phyloP scores from a whole-genome alignment of 92 coral and sea anemone genomes.

The Siderastrea siderea region DNA sequence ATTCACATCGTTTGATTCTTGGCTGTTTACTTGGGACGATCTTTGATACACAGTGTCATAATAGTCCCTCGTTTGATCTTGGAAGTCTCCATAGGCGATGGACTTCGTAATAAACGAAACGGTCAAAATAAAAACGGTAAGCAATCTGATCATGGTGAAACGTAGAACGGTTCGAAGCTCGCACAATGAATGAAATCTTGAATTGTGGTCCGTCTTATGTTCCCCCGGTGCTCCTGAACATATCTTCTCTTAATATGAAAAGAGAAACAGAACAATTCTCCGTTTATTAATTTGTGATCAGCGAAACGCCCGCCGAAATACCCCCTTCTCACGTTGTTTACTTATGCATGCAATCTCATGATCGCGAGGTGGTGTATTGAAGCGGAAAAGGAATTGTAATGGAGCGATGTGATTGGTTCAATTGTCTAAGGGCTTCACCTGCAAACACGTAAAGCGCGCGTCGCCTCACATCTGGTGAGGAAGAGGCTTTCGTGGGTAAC shows the following conservation, averaged over 20 bases:
- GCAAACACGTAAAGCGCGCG: constrained; percentile 26
- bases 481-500: background rate
- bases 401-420: constrained; percentile 37
- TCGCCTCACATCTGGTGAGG: background rate
- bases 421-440: background rate
- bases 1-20: constrained; percentile 6
- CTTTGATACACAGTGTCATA: constrained; percentile 58
- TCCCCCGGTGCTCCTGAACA: constrained; percentile 5
- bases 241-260: constrained; percentile 13
- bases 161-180: background rate
- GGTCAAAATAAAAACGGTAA: constrained; percentile 7
- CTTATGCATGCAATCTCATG: constrained; percentile 18
- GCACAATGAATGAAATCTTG: background rate
- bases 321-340: constrained; percentile 34
- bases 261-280: constrained; percentile 38
- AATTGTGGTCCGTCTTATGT: background rate
- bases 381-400: constrained; percentile 26
- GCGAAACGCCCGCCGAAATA: constrained; percentile 31
- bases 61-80: constrained; percentile 26
- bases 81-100: constrained; percentile 24
- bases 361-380: constrained; percentile 28
- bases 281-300: constrained; percentile 29
- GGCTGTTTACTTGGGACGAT: constrained; percentile 30
- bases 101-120: constrained; percentile 10
- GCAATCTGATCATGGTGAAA: constrained; percentile 17